These are phyloP conservation scores for Apamea crenata DNA, from an alignment of 2,888 invertebrate genomes.

Conservation along the genomic window DNA sequence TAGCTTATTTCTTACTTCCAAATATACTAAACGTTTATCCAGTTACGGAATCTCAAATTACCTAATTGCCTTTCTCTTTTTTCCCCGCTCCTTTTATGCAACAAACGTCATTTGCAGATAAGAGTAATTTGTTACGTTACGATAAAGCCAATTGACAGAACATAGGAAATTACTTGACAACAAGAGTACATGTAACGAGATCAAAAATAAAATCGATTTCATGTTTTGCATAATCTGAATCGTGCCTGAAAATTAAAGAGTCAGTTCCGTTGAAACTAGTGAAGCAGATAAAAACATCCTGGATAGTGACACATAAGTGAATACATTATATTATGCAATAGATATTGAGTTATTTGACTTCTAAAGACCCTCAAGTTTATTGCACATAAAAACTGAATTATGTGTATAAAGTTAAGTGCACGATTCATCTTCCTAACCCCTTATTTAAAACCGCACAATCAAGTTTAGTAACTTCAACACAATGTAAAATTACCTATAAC, in stretches of 20 bases:
- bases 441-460: slow-evolving; percentile 41
- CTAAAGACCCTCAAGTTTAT: not conserved
- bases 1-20: slow-evolving; percentile 53
- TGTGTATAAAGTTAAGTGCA: slow-evolving; percentile 20
- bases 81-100: slow-evolving; percentile 65
- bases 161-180: slow-evolving; percentile 54
- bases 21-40: slow-evolving; percentile 57
- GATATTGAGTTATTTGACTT: not conserved
- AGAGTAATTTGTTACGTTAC: slow-evolving; percentile 61
- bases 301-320: not conserved
- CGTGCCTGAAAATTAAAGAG: slow-evolving; percentile 18
- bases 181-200: slow-evolving; percentile 26
- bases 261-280: not conserved
- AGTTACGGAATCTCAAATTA: slow-evolving; percentile 61
- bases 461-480: slow-evolving; percentile 35
- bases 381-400: slow-evolving; percentile 16
- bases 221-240: slow-evolving; percentile 49
- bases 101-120: slow-evolving; percentile 63
- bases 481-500: slow-evolving; percentile 37
- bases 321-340: slow-evolving; percentile 8
- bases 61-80: slow-evolving; percentile 66
- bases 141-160: slow-evolving; percentile 64
- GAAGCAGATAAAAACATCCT: not conserved
- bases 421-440: slow-evolving; percentile 7
- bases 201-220: slow-evolving; percentile 24